Conservation (phyloP, 1,140 invertebrate species). For the Caerostris darwini region DNA sequence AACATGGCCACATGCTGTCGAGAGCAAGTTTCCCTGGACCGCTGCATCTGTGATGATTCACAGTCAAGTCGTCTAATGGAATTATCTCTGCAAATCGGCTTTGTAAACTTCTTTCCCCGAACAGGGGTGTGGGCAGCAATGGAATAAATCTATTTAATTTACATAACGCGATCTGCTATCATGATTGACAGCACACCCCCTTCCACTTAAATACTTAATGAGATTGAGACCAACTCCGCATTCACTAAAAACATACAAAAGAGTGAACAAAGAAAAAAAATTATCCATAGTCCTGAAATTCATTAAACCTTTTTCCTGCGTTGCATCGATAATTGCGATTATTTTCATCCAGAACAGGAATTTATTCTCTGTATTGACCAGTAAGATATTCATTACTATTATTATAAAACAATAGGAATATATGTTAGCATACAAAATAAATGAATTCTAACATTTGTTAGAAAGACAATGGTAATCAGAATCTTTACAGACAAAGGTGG, state of each 20-base stretch:
- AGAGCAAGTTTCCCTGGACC: neutral
- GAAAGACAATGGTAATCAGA: no score
- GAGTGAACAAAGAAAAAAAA: neutral
- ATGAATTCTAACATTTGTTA: no score
- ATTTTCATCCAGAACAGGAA: no score
- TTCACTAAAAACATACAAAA: neutral
- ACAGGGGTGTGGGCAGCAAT: neutral
- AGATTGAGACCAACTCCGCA: neutral
- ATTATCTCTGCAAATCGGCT: constrained; percentile 25
- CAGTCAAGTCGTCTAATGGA: neutral
- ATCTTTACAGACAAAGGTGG: no score
- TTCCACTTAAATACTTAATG: constrained; percentile 36
- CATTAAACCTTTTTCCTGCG: neutral
- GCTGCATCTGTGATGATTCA: constrained; percentile 11
- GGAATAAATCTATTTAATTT: constrained; percentile 34
- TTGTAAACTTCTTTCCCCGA: constrained; percentile 27
- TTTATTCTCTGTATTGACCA: no score
- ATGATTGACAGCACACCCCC: constrained; percentile 2
- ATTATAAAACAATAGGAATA: no score
- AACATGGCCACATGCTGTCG: neutral
- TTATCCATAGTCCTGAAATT: neutral
- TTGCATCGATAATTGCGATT: no score
- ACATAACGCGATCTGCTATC: constrained; percentile 16
- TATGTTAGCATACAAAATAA: no score
- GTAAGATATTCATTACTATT: no score